phyloP scores from a whole-genome alignment of 2,797 vertebrate species.

The Rhodeus uyekii region DNA sequence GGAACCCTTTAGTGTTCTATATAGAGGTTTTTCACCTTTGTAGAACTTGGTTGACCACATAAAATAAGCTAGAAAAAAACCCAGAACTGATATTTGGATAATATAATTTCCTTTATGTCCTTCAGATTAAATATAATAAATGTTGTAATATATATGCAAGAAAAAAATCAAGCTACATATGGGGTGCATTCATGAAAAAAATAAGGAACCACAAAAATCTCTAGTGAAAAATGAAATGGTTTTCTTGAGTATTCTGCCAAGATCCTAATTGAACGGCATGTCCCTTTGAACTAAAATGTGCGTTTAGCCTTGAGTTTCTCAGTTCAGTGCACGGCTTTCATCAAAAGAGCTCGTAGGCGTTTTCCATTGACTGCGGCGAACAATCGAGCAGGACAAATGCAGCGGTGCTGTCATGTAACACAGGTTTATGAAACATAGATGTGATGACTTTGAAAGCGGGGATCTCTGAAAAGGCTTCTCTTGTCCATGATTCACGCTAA shows the following conservation, averaged over 20 bases:
- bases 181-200: not conserved
- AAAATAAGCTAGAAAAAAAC: not conserved
- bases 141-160: not conserved
- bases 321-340: conserved; percentile 1
- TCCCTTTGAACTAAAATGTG: conserved; percentile 39
- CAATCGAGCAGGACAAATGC: conserved; percentile 6
- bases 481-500: conserved; percentile 40
- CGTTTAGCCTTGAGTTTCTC: conserved; percentile 29
- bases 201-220: not conserved
- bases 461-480: conserved; percentile 20
- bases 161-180: not conserved
- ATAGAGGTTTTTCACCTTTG: not conserved
- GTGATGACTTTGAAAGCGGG: conserved; percentile 7
- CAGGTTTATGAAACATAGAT: conserved; percentile 41
- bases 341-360: conserved; percentile 7
- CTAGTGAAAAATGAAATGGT: conserved; percentile 1
- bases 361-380: conserved; percentile 6
- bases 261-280: conserved; percentile 32
- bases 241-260: conserved; percentile 8
- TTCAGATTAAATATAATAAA: not conserved
- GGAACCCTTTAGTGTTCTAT: not conserved
- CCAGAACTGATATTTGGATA: not conserved
- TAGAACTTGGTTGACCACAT: not conserved
- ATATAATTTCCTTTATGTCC: not conserved
- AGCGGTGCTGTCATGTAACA: conserved; percentile 12